Evolutionary conservation across 2,797 vertebrate species (phyloP).

Genomic region (Morus bassanus): DNA sequence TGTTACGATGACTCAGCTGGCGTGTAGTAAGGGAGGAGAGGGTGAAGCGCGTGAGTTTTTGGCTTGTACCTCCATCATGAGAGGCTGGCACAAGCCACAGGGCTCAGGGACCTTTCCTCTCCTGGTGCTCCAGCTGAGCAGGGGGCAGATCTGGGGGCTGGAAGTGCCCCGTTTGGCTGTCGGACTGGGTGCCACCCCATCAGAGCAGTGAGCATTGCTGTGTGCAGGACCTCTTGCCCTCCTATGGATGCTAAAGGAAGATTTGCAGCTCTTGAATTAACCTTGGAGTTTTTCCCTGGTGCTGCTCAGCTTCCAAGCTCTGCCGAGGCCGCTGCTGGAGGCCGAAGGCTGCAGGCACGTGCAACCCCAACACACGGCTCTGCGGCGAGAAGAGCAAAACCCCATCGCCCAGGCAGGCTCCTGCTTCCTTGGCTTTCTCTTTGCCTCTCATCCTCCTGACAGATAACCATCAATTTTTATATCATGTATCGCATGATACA

Average conservation of each 20-base stretch:
- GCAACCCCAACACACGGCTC: not conserved
- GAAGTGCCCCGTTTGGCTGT: fast-evolving
- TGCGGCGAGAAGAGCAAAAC: not conserved
- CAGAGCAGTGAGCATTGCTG: not conserved
- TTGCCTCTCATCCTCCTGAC: not conserved
- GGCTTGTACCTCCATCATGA: not conserved
- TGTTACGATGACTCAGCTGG: not conserved
- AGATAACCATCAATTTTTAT: not conserved
- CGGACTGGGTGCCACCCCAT: not conserved
- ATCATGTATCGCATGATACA: not conserved
- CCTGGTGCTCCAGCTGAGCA: not conserved
- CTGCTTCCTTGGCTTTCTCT: not conserved
- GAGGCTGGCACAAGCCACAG: not conserved
- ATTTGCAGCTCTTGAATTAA: not conserved
- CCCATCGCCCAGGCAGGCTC: not conserved
- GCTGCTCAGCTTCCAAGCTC: not conserved
- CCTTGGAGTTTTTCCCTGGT: not conserved
- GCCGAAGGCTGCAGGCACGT: not conserved
- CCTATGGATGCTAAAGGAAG: not conserved
- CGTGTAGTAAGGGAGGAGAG: not conserved
- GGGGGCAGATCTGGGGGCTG: not conserved
- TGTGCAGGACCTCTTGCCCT: not conserved
- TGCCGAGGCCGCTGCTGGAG: not conserved
- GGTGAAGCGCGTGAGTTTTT: not conserved
- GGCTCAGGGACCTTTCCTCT: not conserved